A percentile compares a stretch with the other conserved stretches of the same genome.
phyloP scores from a whole-genome alignment of 2,888 invertebrate species.

The Dynastes tityus region DNA sequence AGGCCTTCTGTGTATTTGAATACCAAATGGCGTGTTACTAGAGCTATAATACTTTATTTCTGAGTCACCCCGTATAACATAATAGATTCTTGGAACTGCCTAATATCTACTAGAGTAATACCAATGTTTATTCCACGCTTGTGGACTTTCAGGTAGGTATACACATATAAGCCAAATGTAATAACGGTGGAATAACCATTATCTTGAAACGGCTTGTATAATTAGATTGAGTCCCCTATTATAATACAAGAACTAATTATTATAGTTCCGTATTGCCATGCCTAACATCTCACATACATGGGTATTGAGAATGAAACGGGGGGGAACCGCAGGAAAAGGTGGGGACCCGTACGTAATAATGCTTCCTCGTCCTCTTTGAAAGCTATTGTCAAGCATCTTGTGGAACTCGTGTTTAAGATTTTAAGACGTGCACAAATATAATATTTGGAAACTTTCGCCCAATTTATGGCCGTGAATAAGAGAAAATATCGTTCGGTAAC shows the following conservation, averaged over 20 bases:
- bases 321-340: too few relatives aligned
- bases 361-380: not conserved
- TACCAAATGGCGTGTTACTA: too few relatives aligned
- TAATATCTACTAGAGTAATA: not conserved
- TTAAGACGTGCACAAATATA: constrained; percentile 19
- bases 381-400: constrained; percentile 4
- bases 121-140: not conserved
- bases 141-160: constrained; percentile 10
- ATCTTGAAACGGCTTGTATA: constrained; percentile 17
- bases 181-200: constrained; percentile 8
- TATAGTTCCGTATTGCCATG: constrained; percentile 19
- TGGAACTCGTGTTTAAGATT: constrained; percentile 6
- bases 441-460: constrained; percentile 29
- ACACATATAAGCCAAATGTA: constrained; percentile 13
- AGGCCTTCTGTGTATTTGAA: too few relatives aligned
- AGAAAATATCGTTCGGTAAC: constrained; percentile 16
- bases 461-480: constrained; percentile 19
- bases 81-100: not conserved
- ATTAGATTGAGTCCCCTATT: constrained; percentile 17
- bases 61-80: too few relatives aligned
- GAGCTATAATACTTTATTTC: too few relatives aligned
- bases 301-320: not conserved
- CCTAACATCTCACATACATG: constrained; percentile 13
- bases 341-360: too few relatives aligned
- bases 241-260: constrained; percentile 19